Conservation (phyloP, 2,888 invertebrate species). For the Conchocele bisecta region DNA sequence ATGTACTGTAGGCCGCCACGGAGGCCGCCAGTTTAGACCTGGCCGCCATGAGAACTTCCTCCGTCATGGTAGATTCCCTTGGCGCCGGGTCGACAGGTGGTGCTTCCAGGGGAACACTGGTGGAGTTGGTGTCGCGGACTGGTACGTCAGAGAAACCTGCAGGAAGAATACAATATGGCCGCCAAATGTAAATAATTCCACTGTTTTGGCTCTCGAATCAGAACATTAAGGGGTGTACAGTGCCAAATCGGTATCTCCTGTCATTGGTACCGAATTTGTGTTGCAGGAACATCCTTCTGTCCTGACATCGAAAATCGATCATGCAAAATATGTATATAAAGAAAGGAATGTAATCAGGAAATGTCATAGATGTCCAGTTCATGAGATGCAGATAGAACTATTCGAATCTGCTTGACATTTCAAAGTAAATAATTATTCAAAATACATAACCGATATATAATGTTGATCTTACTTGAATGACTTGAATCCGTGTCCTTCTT, state of each 20-base stretch:
- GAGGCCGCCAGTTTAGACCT: constrained; percentile 66
- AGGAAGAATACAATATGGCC: too few species aligned
- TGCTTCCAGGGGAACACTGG: constrained; percentile 16
- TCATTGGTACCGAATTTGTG: too few species aligned
- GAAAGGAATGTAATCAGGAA: too few species aligned
- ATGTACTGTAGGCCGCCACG: constrained; percentile 58
- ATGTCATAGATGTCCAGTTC: background rate
- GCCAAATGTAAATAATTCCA: too few species aligned
- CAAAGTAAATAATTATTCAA: too few species aligned
- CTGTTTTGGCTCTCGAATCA: too few species aligned
- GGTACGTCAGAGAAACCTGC: constrained; percentile 61
- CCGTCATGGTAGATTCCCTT: constrained; percentile 28
- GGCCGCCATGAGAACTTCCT: constrained; percentile 67
- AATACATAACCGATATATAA: background rate
- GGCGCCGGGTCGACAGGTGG: constrained; percentile 40
- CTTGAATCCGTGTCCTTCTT: constrained; percentile 40
- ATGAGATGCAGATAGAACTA: background rate
- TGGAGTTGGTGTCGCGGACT: constrained; percentile 46
- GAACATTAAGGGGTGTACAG: too few species aligned
- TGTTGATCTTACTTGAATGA: constrained; percentile 51
- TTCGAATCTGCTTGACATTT: too few species aligned
- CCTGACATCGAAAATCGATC: too few species aligned
- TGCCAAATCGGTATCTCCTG: too few species aligned
- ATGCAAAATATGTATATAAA: too few species aligned
- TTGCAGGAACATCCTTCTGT: too few species aligned